Base-by-base conservation (phyloP, 2,888 invertebrate genomes). In the Stramonita haemastoma region DNA sequence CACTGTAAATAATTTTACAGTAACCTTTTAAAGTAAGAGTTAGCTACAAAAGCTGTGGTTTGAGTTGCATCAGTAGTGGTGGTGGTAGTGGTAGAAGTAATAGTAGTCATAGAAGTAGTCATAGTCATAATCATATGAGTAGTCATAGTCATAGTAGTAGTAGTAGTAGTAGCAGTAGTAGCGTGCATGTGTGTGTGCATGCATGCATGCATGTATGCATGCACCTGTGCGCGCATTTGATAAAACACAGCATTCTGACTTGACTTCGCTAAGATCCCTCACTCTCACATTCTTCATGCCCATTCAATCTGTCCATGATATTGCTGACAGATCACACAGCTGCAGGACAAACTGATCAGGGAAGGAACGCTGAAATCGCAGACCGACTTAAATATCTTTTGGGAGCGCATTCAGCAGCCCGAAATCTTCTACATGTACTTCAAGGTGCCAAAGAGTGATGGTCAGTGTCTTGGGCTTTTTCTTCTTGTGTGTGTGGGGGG, bases 291-390 rank as follows among this genome's bases (percentile, higher is more conserved):
- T n/a, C 11, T 70, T n/a, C 11, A 5, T 70, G 70, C 70, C 46
- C 46, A 46, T 46, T 46, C 46, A 46, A 46, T 46, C 46, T 46
- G 2, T 46, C 46, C 4, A 46, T 46, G 46, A 46, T 46, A 46
- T 8, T 46, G 6, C 60, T 8, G 15, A 29, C 89, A 95, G 95
- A 94, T 95, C 73, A 90, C 94, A 46, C 93, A 93, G 57, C 90
- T 95, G 79, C 93, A 94, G 90, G 93, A 94, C 87, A 93, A 93
- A 89, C 87, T 94, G 91, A 91, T 90, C 77, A 92, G 91, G n/a
- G 93, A 94, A 90, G 95, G 95, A 84, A 94, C 94, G 87, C 88
- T 95, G 83, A 93, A 92, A 87, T 93, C 92, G 22, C 93, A 93
- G 83, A 90, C 89, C n/a, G 95, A 94, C 70, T 91, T 93, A 26